phyloP scores from a whole-genome alignment of 2,888 invertebrate species.

The Euproctis similis region DNA sequence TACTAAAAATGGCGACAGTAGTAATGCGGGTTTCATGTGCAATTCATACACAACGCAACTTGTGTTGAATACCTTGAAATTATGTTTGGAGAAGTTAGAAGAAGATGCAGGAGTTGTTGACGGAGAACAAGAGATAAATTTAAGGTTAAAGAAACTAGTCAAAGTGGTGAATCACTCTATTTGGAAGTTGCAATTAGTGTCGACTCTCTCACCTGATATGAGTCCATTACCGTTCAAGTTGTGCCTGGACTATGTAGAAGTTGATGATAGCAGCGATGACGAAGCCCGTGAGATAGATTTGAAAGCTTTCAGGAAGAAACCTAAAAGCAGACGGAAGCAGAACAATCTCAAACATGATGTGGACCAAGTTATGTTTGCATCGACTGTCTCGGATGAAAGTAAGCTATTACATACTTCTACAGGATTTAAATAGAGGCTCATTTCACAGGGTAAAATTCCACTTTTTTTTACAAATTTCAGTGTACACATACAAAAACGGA shows the following conservation, averaged over 20 bases:
- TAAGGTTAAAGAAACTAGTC: slow-evolving; percentile 48
- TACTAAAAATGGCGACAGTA: slow-evolving; percentile 34
- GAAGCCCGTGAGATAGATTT: slow-evolving; percentile 53
- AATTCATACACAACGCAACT: slow-evolving; percentile 76
- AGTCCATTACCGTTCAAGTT: slow-evolving; percentile 57
- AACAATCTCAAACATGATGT: slow-evolving; percentile 52
- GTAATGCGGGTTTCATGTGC: slow-evolving; percentile 73
- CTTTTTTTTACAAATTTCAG: slow-evolving; percentile 31
- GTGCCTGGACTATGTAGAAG: slow-evolving; percentile 65
- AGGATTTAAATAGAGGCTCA: too few species aligned
- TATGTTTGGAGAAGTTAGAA: slow-evolving; percentile 68
- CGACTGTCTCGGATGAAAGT: slow-evolving; percentile 58
- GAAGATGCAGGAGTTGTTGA: slow-evolving; percentile 40
- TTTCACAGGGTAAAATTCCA: too few species aligned
- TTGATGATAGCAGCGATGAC: slow-evolving; percentile 64
- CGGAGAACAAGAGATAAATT: slow-evolving; percentile 31
- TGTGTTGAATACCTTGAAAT: slow-evolving; percentile 73
- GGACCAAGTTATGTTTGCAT: slow-evolving; percentile 53
- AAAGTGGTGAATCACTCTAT: slow-evolving; percentile 79
- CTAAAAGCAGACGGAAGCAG: slow-evolving; percentile 48
- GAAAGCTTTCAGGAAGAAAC: slow-evolving; percentile 51
- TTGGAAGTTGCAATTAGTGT: slow-evolving; percentile 84
- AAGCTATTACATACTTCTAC: slow-evolving; percentile 11
- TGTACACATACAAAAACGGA: slow-evolving; percentile 37
- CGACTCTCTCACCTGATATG: slow-evolving; percentile 66